These are phyloP conservation scores for Drosophila cardini DNA, from an alignment of 1,140 invertebrate species.

Conservation along the genomic window DNA sequence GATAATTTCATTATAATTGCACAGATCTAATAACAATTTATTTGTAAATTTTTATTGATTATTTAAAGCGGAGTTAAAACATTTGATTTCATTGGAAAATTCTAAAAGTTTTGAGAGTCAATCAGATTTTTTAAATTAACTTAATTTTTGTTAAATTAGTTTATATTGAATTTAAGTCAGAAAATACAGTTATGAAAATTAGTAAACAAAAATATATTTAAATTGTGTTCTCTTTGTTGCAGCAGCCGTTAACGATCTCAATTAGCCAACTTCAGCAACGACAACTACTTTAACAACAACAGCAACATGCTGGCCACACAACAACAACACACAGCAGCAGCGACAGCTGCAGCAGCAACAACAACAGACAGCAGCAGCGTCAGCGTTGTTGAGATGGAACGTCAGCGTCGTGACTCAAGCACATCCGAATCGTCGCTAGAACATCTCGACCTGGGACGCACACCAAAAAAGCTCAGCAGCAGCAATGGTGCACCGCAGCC, in stretches of 20 bases:
- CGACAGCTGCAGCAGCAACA: slow-evolving; percentile 41
- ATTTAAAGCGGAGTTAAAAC: too few relatives aligned
- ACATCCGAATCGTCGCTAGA: slow-evolving; percentile 84
- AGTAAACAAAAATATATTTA: too few relatives aligned
- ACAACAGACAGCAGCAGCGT: slow-evolving; percentile 29
- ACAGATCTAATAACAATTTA: slow-evolving; percentile 14
- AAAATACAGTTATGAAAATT: background rate
- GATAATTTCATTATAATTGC: background rate
- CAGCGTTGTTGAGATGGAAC: slow-evolving; percentile 59
- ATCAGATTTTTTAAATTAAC: background rate
- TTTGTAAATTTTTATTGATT: background rate
- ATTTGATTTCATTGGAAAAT: background rate
- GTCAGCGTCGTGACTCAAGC: slow-evolving; percentile 72
- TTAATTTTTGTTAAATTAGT: background rate
- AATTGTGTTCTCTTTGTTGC: background rate
- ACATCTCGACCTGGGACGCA: slow-evolving; percentile 78
- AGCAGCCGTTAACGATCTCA: slow-evolving; percentile 52
- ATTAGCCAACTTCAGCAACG: slow-evolving; percentile 35
- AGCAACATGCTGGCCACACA: slow-evolving; percentile 64
- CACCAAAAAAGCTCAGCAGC: slow-evolving; percentile 79
- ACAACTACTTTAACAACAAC: slow-evolving; percentile 20
- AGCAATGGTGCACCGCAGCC: slow-evolving; percentile 54
- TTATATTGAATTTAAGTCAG: background rate
- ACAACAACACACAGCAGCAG: slow-evolving; percentile 37
- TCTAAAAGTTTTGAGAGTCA: background rate